These are phyloP conservation scores for Hycleus phaleratus DNA, from an alignment of 1,140 invertebrate genomes.

Conservation along the genomic window DNA sequence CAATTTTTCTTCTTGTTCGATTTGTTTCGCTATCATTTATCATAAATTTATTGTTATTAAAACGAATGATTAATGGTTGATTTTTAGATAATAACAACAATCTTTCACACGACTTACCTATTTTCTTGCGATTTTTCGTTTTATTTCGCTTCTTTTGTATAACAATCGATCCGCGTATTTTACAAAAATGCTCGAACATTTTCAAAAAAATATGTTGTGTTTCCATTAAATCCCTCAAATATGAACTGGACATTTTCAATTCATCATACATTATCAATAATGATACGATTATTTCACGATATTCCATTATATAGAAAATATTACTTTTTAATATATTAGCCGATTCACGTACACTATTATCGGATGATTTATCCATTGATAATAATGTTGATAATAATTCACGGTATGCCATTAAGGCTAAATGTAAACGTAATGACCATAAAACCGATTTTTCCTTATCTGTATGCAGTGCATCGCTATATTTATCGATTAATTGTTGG, in stretches of 20 bases:
- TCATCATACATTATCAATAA: constrained; percentile 77
- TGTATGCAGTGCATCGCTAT: constrained; percentile 75
- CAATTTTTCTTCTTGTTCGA: constrained; percentile 23
- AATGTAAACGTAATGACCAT: constrained; percentile 80
- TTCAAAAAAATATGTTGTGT: constrained; percentile 88
- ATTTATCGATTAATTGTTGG: constrained; percentile 84
- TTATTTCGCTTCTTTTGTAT: constrained; percentile 55
- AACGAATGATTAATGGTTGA: background rate
- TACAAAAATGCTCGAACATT: constrained; percentile 78
- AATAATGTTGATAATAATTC: constrained; percentile 68
- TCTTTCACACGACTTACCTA: background rate
- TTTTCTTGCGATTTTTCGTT: background rate
- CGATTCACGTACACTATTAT: constrained; percentile 61
- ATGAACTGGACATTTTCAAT: constrained; percentile 77
- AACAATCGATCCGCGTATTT: constrained; percentile 55
- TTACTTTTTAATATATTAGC: constrained; percentile 83
- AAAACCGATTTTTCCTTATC: constrained; percentile 78
- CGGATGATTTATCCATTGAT: constrained; percentile 68
- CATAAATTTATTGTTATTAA: background rate
- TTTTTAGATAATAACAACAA: background rate
- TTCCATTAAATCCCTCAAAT: constrained; percentile 80
- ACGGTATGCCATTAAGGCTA: constrained; percentile 58
- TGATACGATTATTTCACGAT: constrained; percentile 79
- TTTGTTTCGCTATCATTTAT: background rate
- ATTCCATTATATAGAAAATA: constrained; percentile 91